phyloP scores from a whole-genome alignment of 2,797 vertebrate species.

The Onychomys torridus region DNA sequence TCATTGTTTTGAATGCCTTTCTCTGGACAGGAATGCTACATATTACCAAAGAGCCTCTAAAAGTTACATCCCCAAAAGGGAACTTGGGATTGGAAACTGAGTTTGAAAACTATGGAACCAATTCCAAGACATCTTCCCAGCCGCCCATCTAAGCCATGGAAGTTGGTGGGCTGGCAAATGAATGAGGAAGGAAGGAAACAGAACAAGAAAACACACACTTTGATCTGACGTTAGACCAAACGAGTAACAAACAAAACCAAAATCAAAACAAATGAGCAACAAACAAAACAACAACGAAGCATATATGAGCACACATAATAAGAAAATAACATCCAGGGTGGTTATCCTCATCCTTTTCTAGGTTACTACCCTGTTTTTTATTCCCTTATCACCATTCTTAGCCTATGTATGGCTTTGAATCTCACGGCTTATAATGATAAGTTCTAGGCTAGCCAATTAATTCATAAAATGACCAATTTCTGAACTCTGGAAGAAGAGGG shows the following conservation, averaged over 20 bases:
- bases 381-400: not conserved
- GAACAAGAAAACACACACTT: not conserved
- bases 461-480: not conserved
- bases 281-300: not conserved
- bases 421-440: not conserved
- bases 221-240: not conserved
- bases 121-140: not conserved
- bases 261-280: not conserved
- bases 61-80: not conserved
- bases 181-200: not conserved
- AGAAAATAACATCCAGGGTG: not conserved
- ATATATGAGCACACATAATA: not conserved
- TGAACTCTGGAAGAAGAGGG: not conserved
- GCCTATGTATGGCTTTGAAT: not conserved
- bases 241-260: not conserved
- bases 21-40: not conserved
- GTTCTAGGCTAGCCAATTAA: conserved; percentile 21
- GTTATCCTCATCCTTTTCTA: not conserved
- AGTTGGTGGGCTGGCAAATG: not conserved
- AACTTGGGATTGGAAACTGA: conserved; percentile 38
- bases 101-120: conserved; percentile 19
- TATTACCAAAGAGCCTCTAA: not conserved
- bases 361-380: not conserved
- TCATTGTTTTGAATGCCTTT: not conserved
- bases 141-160: not conserved